A percentile compares a stretch with the other conserved stretches of the same genome.
These are phyloP conservation scores for Brachirus orientalis DNA, from an alignment of 2,113 vertebrate species.

Conservation along the genomic window DNA sequence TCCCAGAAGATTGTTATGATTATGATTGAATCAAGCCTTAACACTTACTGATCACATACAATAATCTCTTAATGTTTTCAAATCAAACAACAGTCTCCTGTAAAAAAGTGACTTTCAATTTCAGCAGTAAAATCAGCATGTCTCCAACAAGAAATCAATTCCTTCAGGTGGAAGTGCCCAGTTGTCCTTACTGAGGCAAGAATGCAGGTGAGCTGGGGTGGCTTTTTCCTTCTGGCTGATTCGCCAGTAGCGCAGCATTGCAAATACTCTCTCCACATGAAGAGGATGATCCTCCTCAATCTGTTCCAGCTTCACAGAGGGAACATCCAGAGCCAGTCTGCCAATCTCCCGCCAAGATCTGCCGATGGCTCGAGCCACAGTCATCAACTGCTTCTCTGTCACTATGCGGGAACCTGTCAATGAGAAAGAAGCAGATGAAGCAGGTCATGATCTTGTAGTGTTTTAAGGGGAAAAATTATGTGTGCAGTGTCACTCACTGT, in stretches of 20 bases:
- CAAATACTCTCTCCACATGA: conserved; percentile 72
- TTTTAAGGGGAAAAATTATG: not conserved
- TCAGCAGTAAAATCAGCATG: conserved; percentile 27
- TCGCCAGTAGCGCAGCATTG: conserved; percentile 74
- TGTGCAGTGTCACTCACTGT: conserved; percentile 40
- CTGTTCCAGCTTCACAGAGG: conserved; percentile 73
- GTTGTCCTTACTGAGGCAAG: conserved; percentile 65
- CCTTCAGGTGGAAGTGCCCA: conserved; percentile 46
- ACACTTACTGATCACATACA: not conserved
- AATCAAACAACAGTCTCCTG: not conserved
- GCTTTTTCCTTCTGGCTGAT: conserved; percentile 59
- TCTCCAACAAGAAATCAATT: conserved; percentile 70
- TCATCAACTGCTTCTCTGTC: conserved; percentile 80
- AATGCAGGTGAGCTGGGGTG: conserved; percentile 70
- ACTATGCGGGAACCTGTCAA: conserved; percentile 57
- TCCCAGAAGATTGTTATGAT: no score
- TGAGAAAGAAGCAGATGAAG: not conserved
- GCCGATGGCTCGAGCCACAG: conserved; percentile 65
- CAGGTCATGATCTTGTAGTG: not conserved
- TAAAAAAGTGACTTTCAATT: not conserved
- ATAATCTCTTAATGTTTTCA: not conserved
- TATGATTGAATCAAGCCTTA: no score
- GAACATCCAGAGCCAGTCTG: conserved; percentile 64
- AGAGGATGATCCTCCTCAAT: conserved; percentile 69
- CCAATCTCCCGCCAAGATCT: conserved; percentile 77